Evolutionary conservation across 92 coral and sea anemone species (phyloP).

Genomic region (Parazoanthus darwini): DNA sequence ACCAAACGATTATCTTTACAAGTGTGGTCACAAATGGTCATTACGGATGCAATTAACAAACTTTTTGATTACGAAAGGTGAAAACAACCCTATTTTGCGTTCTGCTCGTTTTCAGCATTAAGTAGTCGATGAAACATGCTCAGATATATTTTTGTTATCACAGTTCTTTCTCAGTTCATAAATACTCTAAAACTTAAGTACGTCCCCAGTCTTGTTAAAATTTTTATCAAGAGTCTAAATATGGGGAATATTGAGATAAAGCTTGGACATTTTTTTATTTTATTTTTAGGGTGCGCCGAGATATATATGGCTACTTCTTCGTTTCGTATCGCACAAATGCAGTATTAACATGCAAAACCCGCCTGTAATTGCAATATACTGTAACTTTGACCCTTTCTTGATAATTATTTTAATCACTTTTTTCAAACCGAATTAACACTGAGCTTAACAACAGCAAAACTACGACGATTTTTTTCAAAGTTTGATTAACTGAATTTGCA

Average conservation of each 20-base stretch:
- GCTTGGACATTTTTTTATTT: not conserved
- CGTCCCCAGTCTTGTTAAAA: not conserved
- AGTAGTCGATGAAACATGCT: conserved; percentile 10
- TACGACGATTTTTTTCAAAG: not conserved
- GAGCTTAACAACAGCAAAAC: not conserved
- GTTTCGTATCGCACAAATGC: not conserved
- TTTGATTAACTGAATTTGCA: not conserved
- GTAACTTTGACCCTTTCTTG: not conserved
- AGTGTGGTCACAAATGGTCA: not conserved
- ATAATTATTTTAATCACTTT: too few species aligned
- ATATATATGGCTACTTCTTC: not conserved
- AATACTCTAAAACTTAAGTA: conserved; percentile 7
- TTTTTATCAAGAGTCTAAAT: not conserved
- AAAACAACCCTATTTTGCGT: not conserved
- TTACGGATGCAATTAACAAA: not conserved
- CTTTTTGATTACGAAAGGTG: not conserved
- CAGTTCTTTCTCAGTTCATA: conserved; percentile 7
- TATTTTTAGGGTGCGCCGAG: conserved; percentile 6
- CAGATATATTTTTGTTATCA: not conserved
- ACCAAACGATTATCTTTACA: conserved; percentile 9
- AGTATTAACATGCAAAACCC: not conserved
- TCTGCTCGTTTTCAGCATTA: not conserved
- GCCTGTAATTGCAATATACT: too few species aligned
- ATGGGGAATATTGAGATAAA: not conserved
- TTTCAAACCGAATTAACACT: too few species aligned